Base-by-base conservation (phyloP, 37 sponge, comb jelly and placozoan genomes). In the Tethya wilhelma region DNA sequence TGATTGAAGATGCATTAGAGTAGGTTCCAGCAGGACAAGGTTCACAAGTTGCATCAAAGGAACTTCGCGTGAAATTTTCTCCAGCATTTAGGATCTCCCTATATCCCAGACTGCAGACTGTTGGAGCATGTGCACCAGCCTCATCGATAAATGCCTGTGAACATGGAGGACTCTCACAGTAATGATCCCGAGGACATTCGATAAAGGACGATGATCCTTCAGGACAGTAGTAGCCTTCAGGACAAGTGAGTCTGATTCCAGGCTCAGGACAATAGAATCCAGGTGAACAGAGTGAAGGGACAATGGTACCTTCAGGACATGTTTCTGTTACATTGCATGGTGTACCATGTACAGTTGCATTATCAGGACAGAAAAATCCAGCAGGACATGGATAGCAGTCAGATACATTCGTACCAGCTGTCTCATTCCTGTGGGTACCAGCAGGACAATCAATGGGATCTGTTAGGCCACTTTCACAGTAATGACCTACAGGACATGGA, bases 401-500 rank as follows among this genome's bases (percentile, higher is more conserved):
- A 25, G 22, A n/a, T 12, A n/a, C 22, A 60, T 12, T 60, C 22
- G 20, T n/a, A 23, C 28, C 63, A 17, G 28, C 28, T 7, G 63
- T 60, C 22, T 60, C 63, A 60, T 60, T 60, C 22, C 63, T 60
- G 28, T 60, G 63, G 26, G 63, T 60, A 8, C 63, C 63, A 12
- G 22, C 6, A 60, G 63, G 63, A n/a, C 63, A 60, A 25, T 17
- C 28, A 25, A n/a, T 25, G 20, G 63, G 63, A 26, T 17, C 22
- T 7, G 28, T 25, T 26, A 8, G 28, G 7, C 63, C 63, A 12
- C 28, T 26, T 60, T 25, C 22, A 26, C 63, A 60, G 28, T 60
- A 60, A 23, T 60, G 63, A 60, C 63, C 63, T 6, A 60, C 22
- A n/a, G 63, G 63, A 23, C 63, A 60, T n/a, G 63, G 63, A 60